These are phyloP conservation scores for Ctenicera cuprea DNA, from an alignment of 2,888 invertebrate species.

Conservation along the genomic window DNA sequence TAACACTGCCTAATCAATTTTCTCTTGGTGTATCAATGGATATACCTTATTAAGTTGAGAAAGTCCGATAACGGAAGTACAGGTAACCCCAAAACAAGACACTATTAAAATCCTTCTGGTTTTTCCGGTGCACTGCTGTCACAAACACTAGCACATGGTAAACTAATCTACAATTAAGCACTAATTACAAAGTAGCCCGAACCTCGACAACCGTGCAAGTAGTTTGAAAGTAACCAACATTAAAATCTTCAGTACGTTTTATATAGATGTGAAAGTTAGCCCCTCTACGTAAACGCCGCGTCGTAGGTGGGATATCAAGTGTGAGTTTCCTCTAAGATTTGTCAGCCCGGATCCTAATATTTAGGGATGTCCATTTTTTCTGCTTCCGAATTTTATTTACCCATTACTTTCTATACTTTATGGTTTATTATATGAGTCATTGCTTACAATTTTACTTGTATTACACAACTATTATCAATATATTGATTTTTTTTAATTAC, in stretches of 20 bases:
- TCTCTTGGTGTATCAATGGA: slow-evolving; percentile 1
- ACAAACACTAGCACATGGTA: slow-evolving; percentile 49
- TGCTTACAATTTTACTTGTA: not conserved
- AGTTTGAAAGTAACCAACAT: slow-evolving; percentile 71
- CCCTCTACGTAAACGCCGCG: slow-evolving; percentile 65
- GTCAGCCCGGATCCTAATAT: slow-evolving; percentile 47
- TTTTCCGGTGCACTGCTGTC: slow-evolving; percentile 41
- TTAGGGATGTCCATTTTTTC: slow-evolving; percentile 41
- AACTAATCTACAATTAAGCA: slow-evolving; percentile 48
- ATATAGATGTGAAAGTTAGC: slow-evolving; percentile 73
- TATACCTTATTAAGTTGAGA: slow-evolving; percentile 31
- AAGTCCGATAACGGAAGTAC: slow-evolving; percentile 34
- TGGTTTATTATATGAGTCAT: not conserved
- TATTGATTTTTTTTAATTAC: too few relatives aligned
- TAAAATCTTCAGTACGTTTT: slow-evolving; percentile 72
- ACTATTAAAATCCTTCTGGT: slow-evolving; percentile 44
- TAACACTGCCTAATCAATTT: not conserved
- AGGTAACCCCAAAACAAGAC: slow-evolving; percentile 36
- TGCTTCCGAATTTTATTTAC: slow-evolving; percentile 5
- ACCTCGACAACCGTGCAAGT: slow-evolving; percentile 55
- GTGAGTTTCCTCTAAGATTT: slow-evolving; percentile 49
- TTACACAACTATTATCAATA: not conserved
- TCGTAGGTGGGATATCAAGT: slow-evolving; percentile 64
- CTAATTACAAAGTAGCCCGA: slow-evolving; percentile 38
- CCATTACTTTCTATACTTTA: slow-evolving; percentile 30